A percentile compares a stretch with the other conserved stretches of the same genome.
These are phyloP conservation scores for Neodiprion fabricii DNA, from an alignment of 1,140 invertebrate genomes.

Conservation along the genomic window DNA sequence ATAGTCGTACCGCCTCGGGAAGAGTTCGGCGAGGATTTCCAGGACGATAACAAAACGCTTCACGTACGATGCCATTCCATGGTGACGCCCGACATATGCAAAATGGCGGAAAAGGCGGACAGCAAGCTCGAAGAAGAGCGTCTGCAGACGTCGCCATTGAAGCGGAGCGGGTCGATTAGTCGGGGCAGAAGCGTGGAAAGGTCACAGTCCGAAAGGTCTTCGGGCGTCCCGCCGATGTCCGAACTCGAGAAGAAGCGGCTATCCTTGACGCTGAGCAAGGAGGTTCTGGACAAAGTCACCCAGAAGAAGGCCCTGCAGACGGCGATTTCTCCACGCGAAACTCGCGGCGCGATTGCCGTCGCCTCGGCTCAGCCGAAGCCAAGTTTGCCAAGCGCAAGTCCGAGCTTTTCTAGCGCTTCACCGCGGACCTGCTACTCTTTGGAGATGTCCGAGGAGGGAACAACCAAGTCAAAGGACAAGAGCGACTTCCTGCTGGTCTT, in stretches of 20 bases:
- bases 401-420: conserved; percentile 44
- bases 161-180: conserved; percentile 46
- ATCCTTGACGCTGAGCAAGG: conserved; percentile 74
- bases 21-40: conserved; percentile 32
- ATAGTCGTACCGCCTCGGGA: conserved; percentile 65
- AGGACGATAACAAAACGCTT: conserved; percentile 57
- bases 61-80: conserved; percentile 76
- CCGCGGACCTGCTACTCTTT: conserved; percentile 65
- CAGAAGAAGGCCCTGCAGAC: conserved; percentile 59
- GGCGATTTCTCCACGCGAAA: conserved; percentile 67
- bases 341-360: conserved; percentile 68
- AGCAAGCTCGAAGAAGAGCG: neutral
- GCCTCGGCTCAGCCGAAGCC: conserved; percentile 58
- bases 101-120: conserved; percentile 20
- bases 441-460: conserved; percentile 57
- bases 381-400: conserved; percentile 19
- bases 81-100: conserved; percentile 41
- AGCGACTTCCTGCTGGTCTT: conserved; percentile 63
- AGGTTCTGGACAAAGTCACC: conserved; percentile 70
- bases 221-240: conserved; percentile 33
- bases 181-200: conserved; percentile 39
- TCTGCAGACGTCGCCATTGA: conserved; percentile 23
- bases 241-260: conserved; percentile 77
- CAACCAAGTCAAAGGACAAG: conserved; percentile 41
- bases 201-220: conserved; percentile 33